phyloP scores from a whole-genome alignment of 2,113 vertebrate genomes.

The Neodon shergylaensis region DNA sequence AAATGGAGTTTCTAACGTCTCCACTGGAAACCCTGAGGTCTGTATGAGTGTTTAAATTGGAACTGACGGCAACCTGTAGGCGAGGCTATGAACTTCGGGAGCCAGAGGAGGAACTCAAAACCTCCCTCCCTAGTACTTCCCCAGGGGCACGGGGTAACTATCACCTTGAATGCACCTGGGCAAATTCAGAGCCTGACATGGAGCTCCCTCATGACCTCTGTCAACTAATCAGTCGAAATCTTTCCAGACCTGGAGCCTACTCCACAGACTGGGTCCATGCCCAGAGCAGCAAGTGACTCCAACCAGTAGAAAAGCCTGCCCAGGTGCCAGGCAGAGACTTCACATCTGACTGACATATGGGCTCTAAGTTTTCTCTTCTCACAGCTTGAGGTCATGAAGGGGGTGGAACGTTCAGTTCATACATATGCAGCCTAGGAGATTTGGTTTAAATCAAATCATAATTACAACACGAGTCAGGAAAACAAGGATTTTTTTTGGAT shows the following conservation, averaged over 20 bases:
- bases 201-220: constrained; percentile 49
- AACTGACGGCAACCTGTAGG: constrained; percentile 57
- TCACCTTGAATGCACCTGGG: constrained; percentile 60
- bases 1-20: constrained; percentile 57
- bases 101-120: constrained; percentile 32
- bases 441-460: constrained; percentile 73
- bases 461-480: constrained; percentile 69
- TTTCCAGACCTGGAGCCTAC: constrained; percentile 56
- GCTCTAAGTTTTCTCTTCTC: constrained; percentile 60
- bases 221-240: constrained; percentile 67
- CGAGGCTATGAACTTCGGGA: constrained; percentile 36
- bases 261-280: constrained; percentile 35
- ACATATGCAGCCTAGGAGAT: constrained; percentile 28
- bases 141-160: constrained; percentile 11
- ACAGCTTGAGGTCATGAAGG: constrained; percentile 50
- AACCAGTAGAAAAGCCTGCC: constrained; percentile 47
- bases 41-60: constrained; percentile 63
- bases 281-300: constrained; percentile 54
- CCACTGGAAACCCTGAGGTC: constrained; percentile 67
- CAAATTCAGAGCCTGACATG: constrained; percentile 47
- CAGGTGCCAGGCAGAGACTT: constrained; percentile 65
- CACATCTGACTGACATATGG: constrained; percentile 72
- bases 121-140: neutral
- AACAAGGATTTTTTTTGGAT: constrained; percentile 60
- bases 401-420: constrained; percentile 54